Conservation (phyloP, 2,113 vertebrate species). For the Riparia riparia region DNA sequence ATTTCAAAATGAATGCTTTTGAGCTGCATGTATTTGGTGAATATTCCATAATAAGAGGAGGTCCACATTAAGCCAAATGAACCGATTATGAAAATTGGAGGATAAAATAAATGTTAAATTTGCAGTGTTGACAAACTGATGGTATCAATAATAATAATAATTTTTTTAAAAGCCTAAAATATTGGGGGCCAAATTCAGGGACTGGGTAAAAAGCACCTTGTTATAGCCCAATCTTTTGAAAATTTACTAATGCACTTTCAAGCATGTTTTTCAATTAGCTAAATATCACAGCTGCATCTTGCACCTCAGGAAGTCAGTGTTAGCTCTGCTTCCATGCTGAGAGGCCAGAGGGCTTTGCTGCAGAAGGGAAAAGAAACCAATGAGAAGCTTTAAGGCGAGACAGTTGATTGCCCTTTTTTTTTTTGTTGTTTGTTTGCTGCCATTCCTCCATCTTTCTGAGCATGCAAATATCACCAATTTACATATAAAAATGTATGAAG, state of each 20-base stretch:
- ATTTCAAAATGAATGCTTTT: not conserved
- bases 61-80: not conserved
- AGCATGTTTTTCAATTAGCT: conserved; percentile 64
- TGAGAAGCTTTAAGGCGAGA: not conserved
- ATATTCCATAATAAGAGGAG: not conserved
- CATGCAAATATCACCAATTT: not conserved
- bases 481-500: conserved; percentile 7
- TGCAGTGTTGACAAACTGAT: not conserved
- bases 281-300: conserved; percentile 49
- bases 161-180: not conserved
- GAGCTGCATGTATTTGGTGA: not conserved
- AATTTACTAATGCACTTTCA: conserved; percentile 55
- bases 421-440: not conserved
- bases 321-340: conserved; percentile 35
- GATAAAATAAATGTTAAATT: not conserved
- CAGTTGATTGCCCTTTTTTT: not conserved
- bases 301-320: conserved; percentile 27
- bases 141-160: not conserved
- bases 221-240: conserved; percentile 10
- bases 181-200: not conserved
- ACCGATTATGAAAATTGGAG: not conserved
- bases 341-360: conserved; percentile 39
- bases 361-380: conserved; percentile 6
- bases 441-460: not conserved
- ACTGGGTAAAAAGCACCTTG: not conserved